Base-by-base conservation (phyloP, 2,888 invertebrate genomes). In the Keiferia lycopersicella region DNA sequence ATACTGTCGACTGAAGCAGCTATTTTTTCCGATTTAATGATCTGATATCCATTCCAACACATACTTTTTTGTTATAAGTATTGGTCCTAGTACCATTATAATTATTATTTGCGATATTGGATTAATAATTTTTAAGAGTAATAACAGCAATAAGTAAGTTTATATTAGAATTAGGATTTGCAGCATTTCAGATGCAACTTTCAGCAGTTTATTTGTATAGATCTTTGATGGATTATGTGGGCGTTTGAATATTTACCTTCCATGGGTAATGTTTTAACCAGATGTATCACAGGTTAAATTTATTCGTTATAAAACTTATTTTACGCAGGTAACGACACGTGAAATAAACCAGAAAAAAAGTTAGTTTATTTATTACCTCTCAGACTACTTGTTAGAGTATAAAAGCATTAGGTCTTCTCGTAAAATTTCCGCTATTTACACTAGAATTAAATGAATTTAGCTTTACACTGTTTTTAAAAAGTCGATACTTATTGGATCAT, bases 201-300 rank as follows among this genome's bases (percentile, higher is more conserved):
- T 22, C 8, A 22, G 11, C 20, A 22, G 51, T 53, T 53, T 53
- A 22, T 53, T 22, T 53, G 20, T 53, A 26, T 22, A 22, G 12
- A 22, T 22, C 48, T 53, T 53, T 53, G 51, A 53, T 26, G 51
- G 51, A 53, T 53, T 53, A 22, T 12, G 22, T 11, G 12, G 22
- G 22, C 22, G 51, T 53, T 22, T 22, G 12, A 53, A 53, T 53
- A 26, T 53, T 53, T 53, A 53, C 26, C 14, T 18, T 18, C 48
- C 14, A 53, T 53, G 14, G 14, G n/a, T n/a, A n/a, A 53, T 53
- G 51, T 14, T 22, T 14, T 14, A 22, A 53, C 1, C 7, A 6
- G 14, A 53, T 22, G 51, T 22, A 22, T 14, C 22, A 12, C 45
- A 45, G 45, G 45, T 45, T 45, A 45, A 45, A 45, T 45, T 16